Conservation (phyloP, 2,113 vertebrate species). For the Paedocypris sp. region DNA sequence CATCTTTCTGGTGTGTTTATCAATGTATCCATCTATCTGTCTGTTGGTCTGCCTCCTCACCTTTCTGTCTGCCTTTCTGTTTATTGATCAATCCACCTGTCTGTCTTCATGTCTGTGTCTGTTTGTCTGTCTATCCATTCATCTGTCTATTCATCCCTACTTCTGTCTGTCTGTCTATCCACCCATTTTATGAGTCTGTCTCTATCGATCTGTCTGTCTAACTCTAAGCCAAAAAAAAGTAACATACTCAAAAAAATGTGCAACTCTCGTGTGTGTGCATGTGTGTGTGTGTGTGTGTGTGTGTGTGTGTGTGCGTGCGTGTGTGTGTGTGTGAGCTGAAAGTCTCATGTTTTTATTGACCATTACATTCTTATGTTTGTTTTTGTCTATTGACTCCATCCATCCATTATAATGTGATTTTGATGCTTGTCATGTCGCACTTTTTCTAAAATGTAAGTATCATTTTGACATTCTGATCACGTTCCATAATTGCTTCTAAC, state of each 20-base stretch:
- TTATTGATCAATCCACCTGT: not conserved
- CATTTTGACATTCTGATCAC: constrained; percentile 20
- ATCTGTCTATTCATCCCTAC: not conserved
- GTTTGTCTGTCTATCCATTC: not conserved
- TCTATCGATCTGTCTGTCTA: not conserved
- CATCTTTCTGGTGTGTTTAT: no score
- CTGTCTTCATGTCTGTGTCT: no score
- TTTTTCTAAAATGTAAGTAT: constrained; percentile 38
- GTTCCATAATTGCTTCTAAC: not conserved
- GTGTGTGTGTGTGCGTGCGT: not conserved
- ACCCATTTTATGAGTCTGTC: not conserved
- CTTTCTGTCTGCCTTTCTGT: not conserved
- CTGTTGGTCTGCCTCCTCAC: not conserved
- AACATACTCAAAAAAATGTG: not conserved
- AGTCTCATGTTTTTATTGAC: not conserved
- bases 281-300: no score
- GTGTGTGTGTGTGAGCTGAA: not conserved
- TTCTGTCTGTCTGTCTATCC: not conserved
- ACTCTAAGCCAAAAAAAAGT: not conserved
- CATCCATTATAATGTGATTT: constrained; percentile 24
- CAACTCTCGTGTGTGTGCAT: not conserved
- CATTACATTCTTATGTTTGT: constrained; percentile 2
- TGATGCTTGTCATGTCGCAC: constrained; percentile 22
- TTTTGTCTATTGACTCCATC: constrained; percentile 25
- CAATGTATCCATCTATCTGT: not conserved